Evolutionary conservation across 2,113 vertebrate species (phyloP).

Genomic region (Apistogramma diplotaenia): DNA sequence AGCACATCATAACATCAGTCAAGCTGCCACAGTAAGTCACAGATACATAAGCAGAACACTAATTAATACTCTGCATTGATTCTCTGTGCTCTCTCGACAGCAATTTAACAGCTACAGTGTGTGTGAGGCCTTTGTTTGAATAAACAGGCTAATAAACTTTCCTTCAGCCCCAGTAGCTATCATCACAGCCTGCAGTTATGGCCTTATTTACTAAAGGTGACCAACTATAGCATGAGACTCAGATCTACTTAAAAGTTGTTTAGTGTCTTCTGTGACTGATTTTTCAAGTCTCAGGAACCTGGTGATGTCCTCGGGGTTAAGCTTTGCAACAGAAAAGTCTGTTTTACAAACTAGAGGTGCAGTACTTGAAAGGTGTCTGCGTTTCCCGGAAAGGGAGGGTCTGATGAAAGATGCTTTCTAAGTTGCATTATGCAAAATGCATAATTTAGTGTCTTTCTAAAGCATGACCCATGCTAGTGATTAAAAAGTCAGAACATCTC

Average conservation of each 20-base stretch:
- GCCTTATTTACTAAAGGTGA: background rate
- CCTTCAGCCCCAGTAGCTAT: background rate
- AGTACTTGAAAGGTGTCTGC: background rate
- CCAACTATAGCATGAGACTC: background rate
- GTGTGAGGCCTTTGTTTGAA: background rate
- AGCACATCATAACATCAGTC: background rate
- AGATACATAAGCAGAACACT: slow-evolving; percentile 33
- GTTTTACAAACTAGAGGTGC: background rate
- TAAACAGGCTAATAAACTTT: background rate
- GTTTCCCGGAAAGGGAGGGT: background rate
- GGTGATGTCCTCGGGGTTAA: background rate
- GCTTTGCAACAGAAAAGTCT: background rate
- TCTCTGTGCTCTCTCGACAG: background rate
- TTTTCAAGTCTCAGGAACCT: background rate
- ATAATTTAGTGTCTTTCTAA: background rate
- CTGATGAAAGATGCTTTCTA: background rate
- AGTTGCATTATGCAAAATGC: slow-evolving; percentile 2
- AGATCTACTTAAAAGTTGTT: background rate
- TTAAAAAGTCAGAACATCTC: background rate
- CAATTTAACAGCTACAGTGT: background rate
- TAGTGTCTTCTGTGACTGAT: background rate
- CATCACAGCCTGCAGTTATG: background rate
- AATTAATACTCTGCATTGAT: slow-evolving; percentile 32
- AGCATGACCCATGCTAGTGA: background rate
- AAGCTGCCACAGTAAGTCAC: slow-evolving; percentile 8